Percentiles rank a stretch among this genome's conserved stretches.
These are phyloP conservation scores for Pammene fasciana DNA, from an alignment of 2,888 invertebrate species.

Conservation along the genomic window DNA sequence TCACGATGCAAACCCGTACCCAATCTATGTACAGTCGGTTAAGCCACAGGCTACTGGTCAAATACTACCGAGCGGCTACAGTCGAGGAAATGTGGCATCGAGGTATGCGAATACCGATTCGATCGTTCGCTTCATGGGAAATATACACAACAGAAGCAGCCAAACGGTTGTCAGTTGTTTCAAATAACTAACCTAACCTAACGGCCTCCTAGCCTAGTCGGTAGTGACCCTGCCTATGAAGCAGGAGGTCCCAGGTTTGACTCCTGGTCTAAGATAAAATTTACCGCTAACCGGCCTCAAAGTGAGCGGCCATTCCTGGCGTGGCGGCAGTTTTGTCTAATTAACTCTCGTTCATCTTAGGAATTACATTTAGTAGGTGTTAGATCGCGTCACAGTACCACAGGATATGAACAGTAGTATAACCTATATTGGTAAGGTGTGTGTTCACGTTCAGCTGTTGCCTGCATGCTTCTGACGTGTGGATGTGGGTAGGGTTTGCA, in stretches of 20 bases:
- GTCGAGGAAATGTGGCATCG: background rate
- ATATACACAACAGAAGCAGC: background rate
- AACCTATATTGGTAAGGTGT: too few species aligned
- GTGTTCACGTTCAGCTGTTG: too few species aligned
- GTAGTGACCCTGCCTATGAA: too few species aligned
- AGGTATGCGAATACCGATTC: background rate
- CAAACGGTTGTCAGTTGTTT: too few species aligned
- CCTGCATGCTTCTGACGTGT: too few species aligned
- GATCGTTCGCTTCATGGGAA: background rate
- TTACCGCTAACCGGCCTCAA: background rate
- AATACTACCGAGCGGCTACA: too few species aligned
- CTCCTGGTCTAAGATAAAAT: background rate
- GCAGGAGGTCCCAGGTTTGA: too few species aligned
- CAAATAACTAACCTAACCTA: too few species aligned
- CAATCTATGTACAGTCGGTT: background rate
- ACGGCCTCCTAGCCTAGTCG: too few species aligned
- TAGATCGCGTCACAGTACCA: background rate
- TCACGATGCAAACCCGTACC: background rate
- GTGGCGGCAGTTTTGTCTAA: constrained; percentile 29
- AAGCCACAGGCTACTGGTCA: background rate
- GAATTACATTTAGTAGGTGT: constrained; percentile 22
- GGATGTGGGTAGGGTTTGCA: too few species aligned
- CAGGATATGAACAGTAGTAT: background rate
- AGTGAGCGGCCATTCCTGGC: background rate
- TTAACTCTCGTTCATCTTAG: constrained; percentile 26